Evolutionary conservation across 2,888 invertebrate species (phyloP).

Genomic region (Lydus trimaculatus): DNA sequence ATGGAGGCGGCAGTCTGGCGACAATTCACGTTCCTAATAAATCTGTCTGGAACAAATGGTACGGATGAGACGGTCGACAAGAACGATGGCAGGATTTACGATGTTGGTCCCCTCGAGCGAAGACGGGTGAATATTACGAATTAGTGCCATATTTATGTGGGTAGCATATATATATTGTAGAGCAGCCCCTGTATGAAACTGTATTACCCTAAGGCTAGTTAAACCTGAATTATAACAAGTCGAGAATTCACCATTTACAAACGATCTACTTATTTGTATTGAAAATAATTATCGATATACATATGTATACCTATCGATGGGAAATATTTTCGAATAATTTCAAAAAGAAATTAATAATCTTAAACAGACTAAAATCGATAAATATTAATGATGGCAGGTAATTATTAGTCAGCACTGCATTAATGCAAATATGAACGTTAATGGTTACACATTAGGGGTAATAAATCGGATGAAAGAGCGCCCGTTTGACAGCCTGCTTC

Average conservation of each 20-base stretch:
- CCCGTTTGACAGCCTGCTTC: slow-evolving; percentile 13
- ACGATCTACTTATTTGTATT: neutral
- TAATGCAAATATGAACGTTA: slow-evolving; percentile 32
- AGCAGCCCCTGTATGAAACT: slow-evolving; percentile 19
- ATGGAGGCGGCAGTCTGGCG: neutral
- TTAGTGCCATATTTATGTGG: slow-evolving; percentile 39
- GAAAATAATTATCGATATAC: neutral
- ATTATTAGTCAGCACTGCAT: slow-evolving; percentile 20
- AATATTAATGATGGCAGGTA: slow-evolving; percentile 13
- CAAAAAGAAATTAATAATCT: neutral
- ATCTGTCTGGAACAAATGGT: slow-evolving; percentile 49
- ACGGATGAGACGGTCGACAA: slow-evolving; percentile 39
- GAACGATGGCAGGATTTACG: slow-evolving; percentile 41
- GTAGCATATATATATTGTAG: slow-evolving; percentile 19
- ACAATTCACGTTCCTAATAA: slow-evolving; percentile 48
- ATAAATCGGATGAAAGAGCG: slow-evolving; percentile 31
- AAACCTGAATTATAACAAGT: neutral
- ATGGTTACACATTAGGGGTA: slow-evolving; percentile 35
- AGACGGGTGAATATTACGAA: slow-evolving; percentile 38
- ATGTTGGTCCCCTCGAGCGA: slow-evolving; percentile 30
- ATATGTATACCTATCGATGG: neutral
- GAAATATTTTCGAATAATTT: neutral
- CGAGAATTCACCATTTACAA: neutral
- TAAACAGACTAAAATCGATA: neutral
- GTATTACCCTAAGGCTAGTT: neutral